Conservation (phyloP, 2,797 vertebrate genomes). For the Macroramphosus scolopax region DNA sequence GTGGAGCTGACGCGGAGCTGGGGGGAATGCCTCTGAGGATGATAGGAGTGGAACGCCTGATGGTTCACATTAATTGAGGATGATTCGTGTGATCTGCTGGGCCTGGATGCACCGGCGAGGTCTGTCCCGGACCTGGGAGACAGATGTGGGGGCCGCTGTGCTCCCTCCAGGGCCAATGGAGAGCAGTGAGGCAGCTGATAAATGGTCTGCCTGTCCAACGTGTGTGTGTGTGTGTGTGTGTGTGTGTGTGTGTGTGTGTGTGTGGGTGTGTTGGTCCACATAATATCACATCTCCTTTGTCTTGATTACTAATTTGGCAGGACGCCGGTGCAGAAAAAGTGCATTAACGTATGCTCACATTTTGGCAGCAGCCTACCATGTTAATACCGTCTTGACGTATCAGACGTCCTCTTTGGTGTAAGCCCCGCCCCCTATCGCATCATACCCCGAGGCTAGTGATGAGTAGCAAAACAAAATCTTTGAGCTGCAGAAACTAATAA, state of each 20-base stretch:
- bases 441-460: conserved; percentile 27
- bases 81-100: conserved; percentile 74
- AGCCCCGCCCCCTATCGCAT: conserved; percentile 39
- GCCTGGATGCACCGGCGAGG: conserved; percentile 65
- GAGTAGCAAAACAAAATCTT: conserved; percentile 22
- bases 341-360: conserved; percentile 78
- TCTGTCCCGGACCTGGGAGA: conserved; percentile 76
- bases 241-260: conserved; percentile 19
- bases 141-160: conserved; percentile 77
- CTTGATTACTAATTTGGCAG: conserved; percentile 74
- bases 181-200: conserved; percentile 72
- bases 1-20: conserved; percentile 56
- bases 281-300: conserved; percentile 73
- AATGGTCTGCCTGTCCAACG: conserved; percentile 63
- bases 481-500: conserved; percentile 26
- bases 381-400: conserved; percentile 46
- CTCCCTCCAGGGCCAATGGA: conserved; percentile 67
- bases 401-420: conserved; percentile 50
- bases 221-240: conserved; percentile 31
- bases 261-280: conserved; percentile 32
- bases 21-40: conserved; percentile 65
- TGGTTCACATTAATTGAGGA: conserved; percentile 76
- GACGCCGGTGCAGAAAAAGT: conserved; percentile 57
- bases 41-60: conserved; percentile 64
- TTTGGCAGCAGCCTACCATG: conserved; percentile 62